A percentile compares a stretch with the other conserved stretches of the same genome.
These are phyloP conservation scores for Oreochromis spilurus DNA, from an alignment of 2,113 vertebrate species.

Conservation along the genomic window DNA sequence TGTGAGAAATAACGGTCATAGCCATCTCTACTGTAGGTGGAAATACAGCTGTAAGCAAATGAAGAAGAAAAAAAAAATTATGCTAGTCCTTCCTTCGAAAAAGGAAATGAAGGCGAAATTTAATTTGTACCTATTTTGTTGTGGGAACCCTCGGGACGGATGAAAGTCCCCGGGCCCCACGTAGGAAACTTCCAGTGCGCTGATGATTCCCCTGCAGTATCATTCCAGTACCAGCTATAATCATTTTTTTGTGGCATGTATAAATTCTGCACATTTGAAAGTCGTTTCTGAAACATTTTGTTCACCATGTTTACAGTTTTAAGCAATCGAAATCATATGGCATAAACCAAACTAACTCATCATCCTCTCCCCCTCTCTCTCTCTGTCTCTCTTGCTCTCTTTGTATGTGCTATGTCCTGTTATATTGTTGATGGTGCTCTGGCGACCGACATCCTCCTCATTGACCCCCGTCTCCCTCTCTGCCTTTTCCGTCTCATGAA, in stretches of 20 bases:
- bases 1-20: neutral
- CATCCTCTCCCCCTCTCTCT: neutral
- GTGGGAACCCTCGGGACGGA: neutral
- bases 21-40: neutral
- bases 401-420: conserved; percentile 36
- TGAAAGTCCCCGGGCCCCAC: neutral
- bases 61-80: neutral
- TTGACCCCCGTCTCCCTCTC: conserved; percentile 75
- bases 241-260: neutral
- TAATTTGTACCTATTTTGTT: conserved; percentile 7
- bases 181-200: neutral
- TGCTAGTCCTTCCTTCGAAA: neutral
- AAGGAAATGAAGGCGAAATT: conserved; percentile 48
- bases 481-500: conserved; percentile 80
- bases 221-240: neutral
- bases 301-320: neutral
- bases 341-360: neutral
- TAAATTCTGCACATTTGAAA: neutral
- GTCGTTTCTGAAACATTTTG: neutral
- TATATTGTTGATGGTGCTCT: conserved; percentile 64
- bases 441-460: conserved; percentile 74
- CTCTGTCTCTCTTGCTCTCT: neutral
- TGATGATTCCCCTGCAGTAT: neutral
- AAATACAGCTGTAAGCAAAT: neutral
- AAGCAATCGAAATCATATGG: neutral